phyloP scores from a whole-genome alignment of 2,113 vertebrate genomes.

The Tychaedon coryphoeus region DNA sequence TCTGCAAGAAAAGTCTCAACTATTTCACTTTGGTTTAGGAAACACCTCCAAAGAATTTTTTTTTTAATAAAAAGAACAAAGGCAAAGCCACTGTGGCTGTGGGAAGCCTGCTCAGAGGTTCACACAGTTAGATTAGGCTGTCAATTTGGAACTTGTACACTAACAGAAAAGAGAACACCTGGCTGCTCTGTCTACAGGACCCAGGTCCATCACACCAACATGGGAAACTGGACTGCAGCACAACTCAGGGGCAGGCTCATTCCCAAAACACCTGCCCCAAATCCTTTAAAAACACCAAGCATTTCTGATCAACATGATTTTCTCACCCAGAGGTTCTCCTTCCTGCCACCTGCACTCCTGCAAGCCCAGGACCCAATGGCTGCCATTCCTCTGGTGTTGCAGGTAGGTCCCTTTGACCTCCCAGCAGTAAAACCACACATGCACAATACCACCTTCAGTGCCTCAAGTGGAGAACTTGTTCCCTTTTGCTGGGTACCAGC shows the following conservation, averaged over 20 bases:
- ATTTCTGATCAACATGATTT: fast-evolving
- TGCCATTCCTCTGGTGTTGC: fast-evolving
- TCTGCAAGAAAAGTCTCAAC: not conserved
- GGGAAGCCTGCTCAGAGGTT: not conserved
- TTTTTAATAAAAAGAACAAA: not conserved
- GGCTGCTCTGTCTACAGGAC: not conserved
- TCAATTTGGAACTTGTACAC: fast-evolving
- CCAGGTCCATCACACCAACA: fast-evolving
- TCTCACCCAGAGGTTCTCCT: not conserved
- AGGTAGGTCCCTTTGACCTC: not conserved
- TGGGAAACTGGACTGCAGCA: not conserved
- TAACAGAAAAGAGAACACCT: too few species aligned
- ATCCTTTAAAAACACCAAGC: not conserved
- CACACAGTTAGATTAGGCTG: fast-evolving
- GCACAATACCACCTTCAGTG: fast-evolving
- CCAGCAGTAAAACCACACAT: not conserved
- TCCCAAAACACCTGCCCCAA: not conserved
- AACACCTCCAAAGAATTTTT: not conserved
- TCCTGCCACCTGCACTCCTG: not conserved
- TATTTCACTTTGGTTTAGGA: not conserved
- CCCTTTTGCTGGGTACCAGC: not conserved
- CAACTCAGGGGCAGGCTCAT: not conserved
- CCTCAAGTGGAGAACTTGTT: not conserved
- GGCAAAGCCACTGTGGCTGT: not conserved
- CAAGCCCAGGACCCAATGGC: fast-evolving